Base-by-base conservation (phyloP, 2,113 vertebrate genomes). In the Peromyscus polionotus region DNA sequence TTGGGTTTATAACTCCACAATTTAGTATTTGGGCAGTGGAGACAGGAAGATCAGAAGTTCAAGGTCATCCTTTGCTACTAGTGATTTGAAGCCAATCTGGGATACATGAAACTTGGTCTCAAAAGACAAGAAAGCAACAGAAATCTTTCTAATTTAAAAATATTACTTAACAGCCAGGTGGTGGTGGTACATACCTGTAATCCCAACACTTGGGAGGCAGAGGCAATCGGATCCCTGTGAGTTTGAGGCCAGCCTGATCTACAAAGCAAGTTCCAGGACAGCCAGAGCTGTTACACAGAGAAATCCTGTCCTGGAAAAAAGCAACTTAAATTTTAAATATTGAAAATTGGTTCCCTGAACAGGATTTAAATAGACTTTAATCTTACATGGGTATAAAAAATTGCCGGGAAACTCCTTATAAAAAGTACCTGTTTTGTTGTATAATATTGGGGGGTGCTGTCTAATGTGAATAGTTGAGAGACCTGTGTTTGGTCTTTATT, bases 311-410 rank as follows among this genome's bases (percentile, higher is more conserved):
- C 19, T 26, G 57, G 14, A 59, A 19, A 63, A 63, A 16, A 9
- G 22, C 24, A 9, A 63, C 61, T 63, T 26, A 68, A 65, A 92
- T 14, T 87, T 17, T 70, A 85, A 39, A 63, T 42, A 83, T 81
- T n/a, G 90, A 63, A 26, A 61, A 39, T 26, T 77, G 19, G 68
- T 77, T 59, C 75, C 20, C 31, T 84, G 4, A 57, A 1, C 61
- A 79, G 45, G n/a, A 85, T 88, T 88, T 81, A 84, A 91, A 77
- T 77, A 90, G 22, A 70, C 39, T 89, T 88, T 83, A 36, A 90
- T 79, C 85, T 33, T 76, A 70, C 76, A 65, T 77, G 28, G 5
- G 0, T 87, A 70, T 87, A 14, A 92, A 75, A 83, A n/a, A 57
- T 93, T 77, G 33, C 61, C 59, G 54, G 5, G 12, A 86, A 86